phyloP scores from a whole-genome alignment of 2,888 invertebrate genomes.

The Eutolmus rufibarbis region DNA sequence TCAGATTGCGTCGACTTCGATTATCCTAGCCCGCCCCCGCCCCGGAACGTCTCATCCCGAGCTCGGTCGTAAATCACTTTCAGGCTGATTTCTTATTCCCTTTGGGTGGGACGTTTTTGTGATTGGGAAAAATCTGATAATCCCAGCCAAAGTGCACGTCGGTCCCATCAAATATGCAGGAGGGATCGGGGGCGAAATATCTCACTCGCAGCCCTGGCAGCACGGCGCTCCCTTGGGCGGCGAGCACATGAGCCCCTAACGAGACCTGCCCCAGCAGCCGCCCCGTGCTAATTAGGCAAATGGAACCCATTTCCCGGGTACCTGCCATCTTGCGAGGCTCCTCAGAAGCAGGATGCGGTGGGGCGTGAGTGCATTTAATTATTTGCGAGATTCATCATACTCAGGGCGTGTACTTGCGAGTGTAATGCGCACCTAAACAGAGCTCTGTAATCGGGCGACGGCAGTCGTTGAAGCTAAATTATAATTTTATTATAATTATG shows the following conservation, averaged over 20 bases:
- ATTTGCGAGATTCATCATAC: not conserved
- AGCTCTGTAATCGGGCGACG: not conserved
- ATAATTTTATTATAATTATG: not conserved
- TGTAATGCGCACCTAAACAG: not conserved
- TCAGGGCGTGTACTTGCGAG: not conserved
- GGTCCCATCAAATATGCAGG: not conserved
- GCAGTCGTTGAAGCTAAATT: not conserved
- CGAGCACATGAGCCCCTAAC: not conserved
- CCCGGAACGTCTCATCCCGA: not conserved
- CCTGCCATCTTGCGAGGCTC: not conserved
- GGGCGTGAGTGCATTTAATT: not conserved
- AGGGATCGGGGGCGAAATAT: not conserved
- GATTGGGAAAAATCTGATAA: not conserved
- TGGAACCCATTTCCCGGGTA: not conserved
- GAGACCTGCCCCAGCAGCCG: not conserved
- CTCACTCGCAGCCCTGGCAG: not conserved
- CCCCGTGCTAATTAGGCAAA: not conserved
- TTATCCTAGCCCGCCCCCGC: not conserved
- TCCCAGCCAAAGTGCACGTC: not conserved
- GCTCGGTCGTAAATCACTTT: slow-evolving; percentile 4
- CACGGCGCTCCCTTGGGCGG: not conserved
- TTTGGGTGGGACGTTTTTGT: not conserved
- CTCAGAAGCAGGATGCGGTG: not conserved
- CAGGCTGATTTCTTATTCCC: not conserved
- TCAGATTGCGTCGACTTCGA: not conserved